Evolutionary conservation across 1,140 invertebrate species (phyloP), one percentile per base, ranked within the genome.

Genomic region (Anoplolepis gracilipes): DNA sequence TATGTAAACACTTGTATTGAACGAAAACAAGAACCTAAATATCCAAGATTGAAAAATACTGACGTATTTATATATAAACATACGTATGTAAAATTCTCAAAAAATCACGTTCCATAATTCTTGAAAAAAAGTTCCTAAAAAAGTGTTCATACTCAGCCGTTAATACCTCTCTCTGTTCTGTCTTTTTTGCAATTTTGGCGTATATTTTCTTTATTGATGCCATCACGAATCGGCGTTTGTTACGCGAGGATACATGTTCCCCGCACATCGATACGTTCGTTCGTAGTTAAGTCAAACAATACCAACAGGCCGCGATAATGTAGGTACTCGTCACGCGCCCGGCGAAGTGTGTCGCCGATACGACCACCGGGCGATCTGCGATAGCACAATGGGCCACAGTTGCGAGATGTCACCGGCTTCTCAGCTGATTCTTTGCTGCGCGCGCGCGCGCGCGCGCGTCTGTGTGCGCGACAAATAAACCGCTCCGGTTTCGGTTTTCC

Each of bases 221-320:
- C 46, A 19, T 22, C 33, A 28, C 33, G 67, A 28, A 53, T 79
- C 84, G 84, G 53, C 77, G 46, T 86, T 72, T 61, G 88, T 64
- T 72, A 85, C 67, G 61, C 61, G 88, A 86, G 76, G 87, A 89
- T 87, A 88, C 84, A 87, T 89, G 87, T 76, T 53, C 84, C 72
- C 87, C 77, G 75, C 86, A 85, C 84, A 88, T 77, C 36, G 79
- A 65, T 65, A 57, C 87, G 87, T 64, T 75, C 84, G 87, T 79
- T 87, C 46, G 46, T 89, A 89, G 88, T 88, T 88, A 89, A 88
- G 88, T 89, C 84, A 89, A 89, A 89, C 88, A 89, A 87, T 84
- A 77, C 57, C 65, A 73, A 75, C 84, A 89, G 84, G 25, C 77
- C 70, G 84, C 85, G 88, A 89, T 89, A 89, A 89, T 85, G 88